A percentile compares a stretch with the other conserved stretches of the same genome.
phyloP scores from a whole-genome alignment of 2,113 vertebrate genomes.

The Nerophis lumbriciformis region DNA sequence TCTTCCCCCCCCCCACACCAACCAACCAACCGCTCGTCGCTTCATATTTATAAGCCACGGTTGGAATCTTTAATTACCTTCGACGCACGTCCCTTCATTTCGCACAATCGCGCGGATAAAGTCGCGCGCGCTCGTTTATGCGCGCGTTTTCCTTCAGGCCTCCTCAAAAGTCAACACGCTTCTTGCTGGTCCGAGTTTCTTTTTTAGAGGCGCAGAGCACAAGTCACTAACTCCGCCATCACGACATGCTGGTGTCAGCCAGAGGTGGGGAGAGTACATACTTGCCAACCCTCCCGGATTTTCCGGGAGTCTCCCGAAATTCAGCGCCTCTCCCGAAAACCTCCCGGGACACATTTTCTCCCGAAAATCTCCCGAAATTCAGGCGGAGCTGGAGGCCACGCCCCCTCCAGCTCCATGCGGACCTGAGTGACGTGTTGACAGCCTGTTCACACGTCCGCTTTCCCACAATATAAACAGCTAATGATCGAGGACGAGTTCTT shows the following conservation, averaged over 20 bases:
- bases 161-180: slow-evolving; percentile 50
- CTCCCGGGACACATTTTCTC: too few species aligned
- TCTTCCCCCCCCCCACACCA: slow-evolving; percentile 11
- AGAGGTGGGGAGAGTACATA: too few species aligned
- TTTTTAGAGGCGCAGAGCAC: slow-evolving; percentile 44
- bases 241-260: slow-evolving; percentile 59
- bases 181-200: slow-evolving; percentile 44
- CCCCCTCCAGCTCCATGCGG: too few species aligned
- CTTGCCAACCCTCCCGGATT: too few species aligned
- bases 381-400: too few species aligned
- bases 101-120: slow-evolving; percentile 66
- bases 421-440: too few species aligned
- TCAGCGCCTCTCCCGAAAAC: too few species aligned
- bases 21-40: slow-evolving; percentile 37
- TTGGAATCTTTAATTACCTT: slow-evolving; percentile 73
- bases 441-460: too few species aligned
- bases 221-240: slow-evolving; percentile 48
- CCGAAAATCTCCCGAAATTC: too few species aligned
- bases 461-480: too few species aligned
- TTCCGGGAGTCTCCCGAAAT: too few species aligned
- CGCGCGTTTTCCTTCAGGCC: slow-evolving; percentile 30
- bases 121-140: slow-evolving; percentile 30
- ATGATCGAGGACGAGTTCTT: too few species aligned
- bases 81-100: slow-evolving; percentile 56
- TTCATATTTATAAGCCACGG: slow-evolving; percentile 47